Conservation (phyloP, 2,113 vertebrate genomes). For the Phalacrocorax carbo region DNA sequence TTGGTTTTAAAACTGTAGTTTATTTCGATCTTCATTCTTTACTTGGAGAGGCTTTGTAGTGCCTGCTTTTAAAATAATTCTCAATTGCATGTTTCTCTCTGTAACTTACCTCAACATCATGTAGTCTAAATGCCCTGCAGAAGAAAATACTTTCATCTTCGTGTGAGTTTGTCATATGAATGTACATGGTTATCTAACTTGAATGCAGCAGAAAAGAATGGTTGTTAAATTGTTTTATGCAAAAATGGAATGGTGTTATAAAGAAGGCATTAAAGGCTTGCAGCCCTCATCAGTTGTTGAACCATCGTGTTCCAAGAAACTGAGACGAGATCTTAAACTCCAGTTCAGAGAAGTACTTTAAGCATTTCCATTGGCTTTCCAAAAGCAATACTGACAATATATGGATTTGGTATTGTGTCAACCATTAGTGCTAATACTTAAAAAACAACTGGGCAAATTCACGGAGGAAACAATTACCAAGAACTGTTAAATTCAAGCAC, state of each 20-base stretch:
- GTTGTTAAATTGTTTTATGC: background rate
- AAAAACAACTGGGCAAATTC: background rate
- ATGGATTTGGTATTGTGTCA: background rate
- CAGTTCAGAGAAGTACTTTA: background rate
- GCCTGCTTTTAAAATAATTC: background rate
- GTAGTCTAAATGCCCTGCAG: background rate
- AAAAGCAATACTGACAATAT: background rate
- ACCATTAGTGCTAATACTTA: background rate
- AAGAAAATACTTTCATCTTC: background rate
- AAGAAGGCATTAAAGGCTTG: background rate
- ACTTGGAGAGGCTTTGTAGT: background rate
- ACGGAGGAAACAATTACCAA: background rate
- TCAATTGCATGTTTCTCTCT: background rate
- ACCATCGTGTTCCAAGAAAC: background rate
- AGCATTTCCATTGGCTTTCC: background rate
- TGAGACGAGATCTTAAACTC: background rate
- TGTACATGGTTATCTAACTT: rapidly evolving
- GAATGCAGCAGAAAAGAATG: background rate
- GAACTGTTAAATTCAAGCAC: background rate
- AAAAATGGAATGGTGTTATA: background rate
- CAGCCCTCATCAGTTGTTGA: background rate
- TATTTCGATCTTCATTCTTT: background rate
- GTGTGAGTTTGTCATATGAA: rapidly evolving
- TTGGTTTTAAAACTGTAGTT: background rate
- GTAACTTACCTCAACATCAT: background rate